phyloP scores from a whole-genome alignment of 2,888 invertebrate genomes.

The Aproaerema taeniolella region DNA sequence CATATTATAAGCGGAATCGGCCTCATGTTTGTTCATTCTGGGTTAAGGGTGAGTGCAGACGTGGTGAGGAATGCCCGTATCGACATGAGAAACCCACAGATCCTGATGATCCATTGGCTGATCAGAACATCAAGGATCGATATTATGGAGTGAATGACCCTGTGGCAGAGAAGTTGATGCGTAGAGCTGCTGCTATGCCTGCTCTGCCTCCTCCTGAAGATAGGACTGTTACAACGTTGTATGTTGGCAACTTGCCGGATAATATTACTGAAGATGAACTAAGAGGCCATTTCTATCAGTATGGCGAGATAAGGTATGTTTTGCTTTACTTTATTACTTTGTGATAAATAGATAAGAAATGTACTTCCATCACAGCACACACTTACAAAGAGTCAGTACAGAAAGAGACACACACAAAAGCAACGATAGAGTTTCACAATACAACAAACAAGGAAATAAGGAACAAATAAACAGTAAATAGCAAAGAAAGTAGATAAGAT shows the following conservation, averaged over 20 bases:
- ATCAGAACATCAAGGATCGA: constrained; percentile 96
- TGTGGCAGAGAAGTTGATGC: constrained; percentile 95
- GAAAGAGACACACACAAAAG: too few species aligned
- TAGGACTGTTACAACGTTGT: constrained; percentile 95
- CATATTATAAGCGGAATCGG: constrained; percentile 96
- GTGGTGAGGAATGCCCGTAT: constrained; percentile 98
- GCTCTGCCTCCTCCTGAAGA: constrained; percentile 97
- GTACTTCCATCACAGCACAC: too few species aligned
- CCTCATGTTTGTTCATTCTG: constrained; percentile 98
- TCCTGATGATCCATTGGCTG: constrained; percentile 96
- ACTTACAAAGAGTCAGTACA: too few species aligned
- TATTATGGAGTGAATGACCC: constrained; percentile 98
- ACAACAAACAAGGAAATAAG: too few species aligned
- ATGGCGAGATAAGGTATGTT: constrained; percentile 92
- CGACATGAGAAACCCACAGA: constrained; percentile 97
- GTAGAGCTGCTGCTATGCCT: constrained; percentile 94
- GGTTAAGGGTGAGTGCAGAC: constrained; percentile 98
- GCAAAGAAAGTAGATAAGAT: too few species aligned
- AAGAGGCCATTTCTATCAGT: constrained; percentile 98
- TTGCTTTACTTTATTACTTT: too few species aligned
- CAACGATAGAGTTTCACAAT: too few species aligned
- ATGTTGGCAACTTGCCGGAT: constrained; percentile 97
- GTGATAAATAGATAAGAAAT: too few species aligned
- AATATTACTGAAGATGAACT: constrained; percentile 93
- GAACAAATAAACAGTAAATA: too few species aligned